phyloP scores from a whole-genome alignment of 2,797 vertebrate genomes.

The Dicrostonyx torquatus region DNA sequence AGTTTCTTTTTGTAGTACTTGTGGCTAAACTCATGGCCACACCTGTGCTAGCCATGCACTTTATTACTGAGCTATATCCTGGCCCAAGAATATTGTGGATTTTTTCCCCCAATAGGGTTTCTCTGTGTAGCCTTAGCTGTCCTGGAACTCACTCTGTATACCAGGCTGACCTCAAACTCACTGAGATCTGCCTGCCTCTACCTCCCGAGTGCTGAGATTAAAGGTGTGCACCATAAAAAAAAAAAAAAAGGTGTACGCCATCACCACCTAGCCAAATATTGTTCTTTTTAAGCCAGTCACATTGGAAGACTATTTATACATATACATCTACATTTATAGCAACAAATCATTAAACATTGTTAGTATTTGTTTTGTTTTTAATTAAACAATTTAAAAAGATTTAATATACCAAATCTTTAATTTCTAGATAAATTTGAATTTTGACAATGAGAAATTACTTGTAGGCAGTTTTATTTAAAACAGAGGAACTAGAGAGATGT shows the following conservation, averaged over 20 bases:
- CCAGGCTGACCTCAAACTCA: too few relatives aligned
- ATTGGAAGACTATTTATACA: not conserved
- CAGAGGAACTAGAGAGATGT: not conserved
- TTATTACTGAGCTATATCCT: not conserved
- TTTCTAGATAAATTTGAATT: slow-evolving; percentile 20
- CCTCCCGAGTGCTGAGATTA: too few relatives aligned
- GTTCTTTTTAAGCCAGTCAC: not conserved
- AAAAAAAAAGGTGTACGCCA: too few relatives aligned
- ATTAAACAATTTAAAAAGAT: not conserved
- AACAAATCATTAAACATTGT: not conserved
- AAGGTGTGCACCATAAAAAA: too few relatives aligned
- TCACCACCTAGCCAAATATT: not conserved
- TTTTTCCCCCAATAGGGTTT: too few relatives aligned
- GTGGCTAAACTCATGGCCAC: not conserved
- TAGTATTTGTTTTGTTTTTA: slow-evolving; percentile 32
- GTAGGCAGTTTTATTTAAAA: slow-evolving; percentile 16
- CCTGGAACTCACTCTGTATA: too few relatives aligned
- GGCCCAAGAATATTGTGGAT: not conserved
- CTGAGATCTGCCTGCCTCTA: too few relatives aligned
- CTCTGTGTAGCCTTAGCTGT: too few relatives aligned
- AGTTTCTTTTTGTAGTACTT: not conserved
- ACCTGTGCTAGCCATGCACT: not conserved
- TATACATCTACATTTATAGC: not conserved
- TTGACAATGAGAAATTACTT: slow-evolving; percentile 39
- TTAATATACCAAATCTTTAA: not conserved